phyloP scores from a whole-genome alignment of 2,113 vertebrate genomes.

The Corythaeola cristata region DNA sequence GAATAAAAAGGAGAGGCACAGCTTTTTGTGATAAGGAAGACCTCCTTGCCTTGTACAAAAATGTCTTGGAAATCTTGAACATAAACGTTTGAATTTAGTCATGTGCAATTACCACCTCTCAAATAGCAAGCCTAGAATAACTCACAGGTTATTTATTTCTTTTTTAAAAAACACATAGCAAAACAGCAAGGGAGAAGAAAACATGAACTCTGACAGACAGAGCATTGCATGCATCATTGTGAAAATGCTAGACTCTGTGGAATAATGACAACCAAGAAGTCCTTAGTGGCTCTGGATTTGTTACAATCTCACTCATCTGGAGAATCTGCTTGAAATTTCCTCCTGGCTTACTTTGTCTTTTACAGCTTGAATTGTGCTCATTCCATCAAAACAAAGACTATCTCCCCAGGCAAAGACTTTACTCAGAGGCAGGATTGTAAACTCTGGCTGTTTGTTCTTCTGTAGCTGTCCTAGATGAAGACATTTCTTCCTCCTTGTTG shows the following conservation, averaged over 20 bases:
- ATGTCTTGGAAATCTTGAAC: neutral
- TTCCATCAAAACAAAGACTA: neutral
- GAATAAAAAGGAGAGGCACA: neutral
- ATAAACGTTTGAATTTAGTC: neutral
- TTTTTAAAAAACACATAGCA: neutral
- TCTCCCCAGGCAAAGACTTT: neutral
- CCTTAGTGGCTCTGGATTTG: neutral
- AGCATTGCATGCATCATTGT: neutral
- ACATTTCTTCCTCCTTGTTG: neutral
- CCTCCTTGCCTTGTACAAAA: neutral
- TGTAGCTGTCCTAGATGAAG: neutral
- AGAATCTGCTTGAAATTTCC: neutral
- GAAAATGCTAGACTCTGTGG: neutral
- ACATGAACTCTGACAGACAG: neutral
- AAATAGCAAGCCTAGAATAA: neutral
- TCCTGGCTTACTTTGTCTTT: neutral
- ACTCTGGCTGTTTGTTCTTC: neutral
- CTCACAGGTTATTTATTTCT: neutral
- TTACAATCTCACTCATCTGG: neutral
- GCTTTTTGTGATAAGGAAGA: neutral
- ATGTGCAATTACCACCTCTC: fast-evolving
- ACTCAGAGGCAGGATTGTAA: neutral
- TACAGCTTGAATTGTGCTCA: neutral
- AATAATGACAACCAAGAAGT: neutral
- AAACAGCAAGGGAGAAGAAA: neutral